Conservation (phyloP, 2,888 invertebrate species). For the Monochamus alternatus region DNA sequence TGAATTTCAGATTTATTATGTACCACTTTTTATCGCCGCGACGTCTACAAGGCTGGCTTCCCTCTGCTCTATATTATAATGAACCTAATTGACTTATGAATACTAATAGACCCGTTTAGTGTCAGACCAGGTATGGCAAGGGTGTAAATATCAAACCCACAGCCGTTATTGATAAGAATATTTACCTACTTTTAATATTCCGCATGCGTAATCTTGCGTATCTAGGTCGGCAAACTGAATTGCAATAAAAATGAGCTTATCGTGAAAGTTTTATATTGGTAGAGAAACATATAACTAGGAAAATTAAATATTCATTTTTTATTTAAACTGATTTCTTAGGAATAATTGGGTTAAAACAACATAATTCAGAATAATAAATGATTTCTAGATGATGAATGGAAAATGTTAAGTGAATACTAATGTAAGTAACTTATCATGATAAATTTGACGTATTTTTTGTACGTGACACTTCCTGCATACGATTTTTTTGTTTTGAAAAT, state of each 20-base stretch:
- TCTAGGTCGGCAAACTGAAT: neutral
- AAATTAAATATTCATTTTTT: constrained; percentile 11
- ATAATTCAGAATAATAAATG: neutral
- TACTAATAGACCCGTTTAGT: constrained; percentile 22
- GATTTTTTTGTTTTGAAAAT: too few species aligned
- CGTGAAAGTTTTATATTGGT: neutral
- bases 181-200: neutral
- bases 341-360: neutral
- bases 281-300: neutral
- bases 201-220: neutral
- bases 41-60: constrained; percentile 10
- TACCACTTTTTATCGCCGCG: constrained; percentile 14
- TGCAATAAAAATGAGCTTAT: constrained; percentile 10
- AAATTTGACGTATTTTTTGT: too few species aligned
- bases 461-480: too few species aligned
- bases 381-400: too few species aligned
- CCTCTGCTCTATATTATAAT: constrained; percentile 27
- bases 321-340: constrained; percentile 1
- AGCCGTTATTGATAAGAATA: neutral
- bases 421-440: too few species aligned
- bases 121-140: neutral
- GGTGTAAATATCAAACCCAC: neutral
- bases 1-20: constrained; percentile 9
- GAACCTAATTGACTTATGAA: constrained; percentile 18
- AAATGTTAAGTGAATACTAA: too few species aligned